These are phyloP conservation scores for Oryzias dopingdopingensis DNA, from an alignment of 2,797 vertebrate species.

Conservation along the genomic window DNA sequence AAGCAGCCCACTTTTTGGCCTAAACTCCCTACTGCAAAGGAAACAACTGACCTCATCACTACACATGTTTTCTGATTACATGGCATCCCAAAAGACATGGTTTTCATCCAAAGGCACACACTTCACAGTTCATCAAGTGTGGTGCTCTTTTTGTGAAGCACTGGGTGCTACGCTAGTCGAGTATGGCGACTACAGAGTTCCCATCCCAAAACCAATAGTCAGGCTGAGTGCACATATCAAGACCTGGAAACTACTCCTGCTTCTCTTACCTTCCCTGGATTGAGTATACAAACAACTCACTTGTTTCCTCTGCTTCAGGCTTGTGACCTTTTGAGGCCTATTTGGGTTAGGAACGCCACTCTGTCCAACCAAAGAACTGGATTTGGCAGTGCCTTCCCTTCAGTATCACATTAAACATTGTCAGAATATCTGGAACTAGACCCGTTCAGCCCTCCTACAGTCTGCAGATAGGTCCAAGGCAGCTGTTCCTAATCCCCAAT, in stretches of 20 bases:
- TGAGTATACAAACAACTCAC: not conserved
- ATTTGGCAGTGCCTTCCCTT: not conserved
- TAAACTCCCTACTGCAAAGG: too few relatives aligned
- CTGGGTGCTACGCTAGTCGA: not conserved
- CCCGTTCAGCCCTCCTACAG: too few relatives aligned
- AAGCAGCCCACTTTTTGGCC: not conserved
- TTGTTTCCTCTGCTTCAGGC: not conserved
- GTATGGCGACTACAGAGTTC: not conserved
- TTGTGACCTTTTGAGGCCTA: not conserved
- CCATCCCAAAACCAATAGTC: not conserved
- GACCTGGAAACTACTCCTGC: not conserved
- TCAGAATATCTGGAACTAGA: too few relatives aligned
- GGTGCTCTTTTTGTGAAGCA: not conserved
- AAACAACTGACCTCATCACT: too few relatives aligned
- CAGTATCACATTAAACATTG: not conserved
- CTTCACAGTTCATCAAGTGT: not conserved
- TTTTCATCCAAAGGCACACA: not conserved
- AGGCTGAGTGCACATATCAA: not conserved
- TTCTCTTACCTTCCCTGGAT: not conserved
- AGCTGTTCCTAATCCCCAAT: too few relatives aligned
- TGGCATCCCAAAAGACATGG: not conserved
- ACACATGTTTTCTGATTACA: not conserved
- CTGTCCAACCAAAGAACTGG: not conserved
- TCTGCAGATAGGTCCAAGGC: too few relatives aligned
- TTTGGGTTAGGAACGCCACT: not conserved